Percentiles rank a stretch among this genome's conserved stretches.
Conservation (phyloP, 2,888 invertebrate species). For the Temnothorax ravouxi region DNA sequence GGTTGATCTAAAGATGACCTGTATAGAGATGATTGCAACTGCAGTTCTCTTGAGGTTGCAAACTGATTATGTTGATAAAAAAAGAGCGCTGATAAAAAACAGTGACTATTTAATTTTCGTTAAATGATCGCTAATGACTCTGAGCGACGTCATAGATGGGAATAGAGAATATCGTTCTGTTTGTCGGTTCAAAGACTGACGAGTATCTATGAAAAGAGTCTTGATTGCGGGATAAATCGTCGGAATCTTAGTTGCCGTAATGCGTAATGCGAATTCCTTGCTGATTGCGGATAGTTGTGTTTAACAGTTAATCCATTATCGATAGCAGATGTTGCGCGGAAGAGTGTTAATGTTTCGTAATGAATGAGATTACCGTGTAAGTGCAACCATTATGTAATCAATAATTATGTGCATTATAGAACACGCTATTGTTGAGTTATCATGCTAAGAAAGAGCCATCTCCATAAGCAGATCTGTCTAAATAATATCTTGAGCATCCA, state of each 20-base stretch:
- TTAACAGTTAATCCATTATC: constrained; percentile 71
- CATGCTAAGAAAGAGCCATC: constrained; percentile 2
- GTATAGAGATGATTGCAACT: neutral
- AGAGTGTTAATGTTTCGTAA: constrained; percentile 60
- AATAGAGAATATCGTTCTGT: constrained; percentile 75
- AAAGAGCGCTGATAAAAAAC: constrained; percentile 3
- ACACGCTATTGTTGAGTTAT: constrained; percentile 32
- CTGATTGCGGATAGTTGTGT: constrained; percentile 69
- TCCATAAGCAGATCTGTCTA: neutral
- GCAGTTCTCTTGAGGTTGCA: neutral
- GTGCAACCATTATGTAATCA: constrained; percentile 43
- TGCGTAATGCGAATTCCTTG: constrained; percentile 70
- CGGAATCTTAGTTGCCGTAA: constrained; percentile 60
- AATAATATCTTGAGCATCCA: neutral
- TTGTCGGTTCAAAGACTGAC: constrained; percentile 70
- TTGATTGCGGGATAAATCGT: constrained; percentile 67
- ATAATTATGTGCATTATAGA: constrained; percentile 30
- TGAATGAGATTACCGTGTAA: constrained; percentile 65
- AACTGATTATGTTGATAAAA: constrained; percentile 12
- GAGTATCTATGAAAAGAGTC: constrained; percentile 70
- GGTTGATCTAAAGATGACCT: neutral
- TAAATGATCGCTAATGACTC: constrained; percentile 67
- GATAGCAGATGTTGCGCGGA: constrained; percentile 63
- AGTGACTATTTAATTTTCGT: constrained; percentile 61
- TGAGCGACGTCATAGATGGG: constrained; percentile 68